Evolutionary conservation across 2,113 vertebrate genomes (phyloP).

Genomic region (Gorsachius goisagi): DNA sequence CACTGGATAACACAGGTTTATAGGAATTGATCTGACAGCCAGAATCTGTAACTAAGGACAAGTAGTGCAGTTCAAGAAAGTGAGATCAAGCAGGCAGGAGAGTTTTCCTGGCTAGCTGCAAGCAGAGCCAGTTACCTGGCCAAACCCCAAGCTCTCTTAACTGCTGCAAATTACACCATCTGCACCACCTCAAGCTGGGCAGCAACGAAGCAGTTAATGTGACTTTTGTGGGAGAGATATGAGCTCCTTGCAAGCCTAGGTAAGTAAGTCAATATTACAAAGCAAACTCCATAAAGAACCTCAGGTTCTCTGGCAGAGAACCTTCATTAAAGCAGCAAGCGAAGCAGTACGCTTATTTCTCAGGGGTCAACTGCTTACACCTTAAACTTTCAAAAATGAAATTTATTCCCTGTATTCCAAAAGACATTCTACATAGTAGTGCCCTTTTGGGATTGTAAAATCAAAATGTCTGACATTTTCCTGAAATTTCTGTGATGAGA

Average conservation of each 20-base stretch:
- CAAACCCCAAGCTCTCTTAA: not conserved
- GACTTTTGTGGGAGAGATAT: not conserved
- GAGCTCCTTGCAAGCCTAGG: not conserved
- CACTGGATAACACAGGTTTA: not conserved
- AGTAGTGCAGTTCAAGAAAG: not conserved
- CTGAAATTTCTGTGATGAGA: not conserved
- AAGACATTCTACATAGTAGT: not conserved
- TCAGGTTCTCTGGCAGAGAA: not conserved
- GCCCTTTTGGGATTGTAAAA: not conserved
- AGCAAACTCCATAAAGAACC: slow-evolving; percentile 33
- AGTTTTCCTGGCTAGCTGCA: not conserved
- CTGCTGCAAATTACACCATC: not conserved
- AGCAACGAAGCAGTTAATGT: not conserved
- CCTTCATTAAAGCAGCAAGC: slow-evolving; percentile 25
- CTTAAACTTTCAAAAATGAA: slow-evolving; percentile 29
- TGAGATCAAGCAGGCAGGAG: not conserved
- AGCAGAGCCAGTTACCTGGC: not conserved
- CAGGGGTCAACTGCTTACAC: not conserved
- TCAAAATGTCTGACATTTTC: slow-evolving; percentile 23
- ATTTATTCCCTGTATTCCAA: not conserved
- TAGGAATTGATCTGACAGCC: not conserved
- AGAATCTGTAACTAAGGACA: not conserved
- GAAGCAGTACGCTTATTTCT: not conserved
- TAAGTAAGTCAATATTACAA: slow-evolving; percentile 29
- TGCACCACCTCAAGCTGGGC: not conserved